Base-by-base conservation (phyloP, 2,888 invertebrate genomes). In the Thera obeliscata region DNA sequence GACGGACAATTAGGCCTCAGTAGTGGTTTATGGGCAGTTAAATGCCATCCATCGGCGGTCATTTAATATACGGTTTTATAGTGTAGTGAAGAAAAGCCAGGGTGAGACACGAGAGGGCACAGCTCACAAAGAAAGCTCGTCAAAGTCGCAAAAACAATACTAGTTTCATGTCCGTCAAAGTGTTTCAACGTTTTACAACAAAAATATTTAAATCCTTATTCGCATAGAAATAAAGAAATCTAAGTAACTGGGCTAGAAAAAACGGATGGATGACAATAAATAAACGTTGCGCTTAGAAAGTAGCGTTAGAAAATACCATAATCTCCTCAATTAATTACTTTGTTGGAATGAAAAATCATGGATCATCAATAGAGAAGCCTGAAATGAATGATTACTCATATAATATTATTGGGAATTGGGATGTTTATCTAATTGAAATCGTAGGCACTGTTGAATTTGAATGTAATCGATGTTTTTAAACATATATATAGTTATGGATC, bases 21-120 rank as follows among this genome's bases (percentile, higher is more conserved):
- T 89, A 78, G 84, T 82, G 76, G 78, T 87, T 91, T 85, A 91
- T 87, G 85, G 82, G 81, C 81, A 82, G 81, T 89, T 86, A 90
- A 91, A 87, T 81, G 69, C 76, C 80, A 87, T 84, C 81, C 81
- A 86, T 86, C 78, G 80, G 74, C 80, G 77, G 75, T 74, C 80
- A 79, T 84, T 89, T 89, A 86, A 89, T 87, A 86, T 85, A 85
- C 83, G 81, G 81, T 85, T 87, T 88, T 87, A 85, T 84, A 81
- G 80, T 76, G 73, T 61, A 68, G 66, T 72, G 41, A 57, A 56
- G 58, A 61, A 36, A 46, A 52, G 43, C 61, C 68, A 68, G 12
- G 78, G 77, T 84, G 81, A 80, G 82, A 82, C 74, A 46, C 33
- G 58, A 58, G 2, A 1, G 48, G 5, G 35, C 33, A n/a, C 12